Base-by-base conservation (phyloP, 1,140 invertebrate genomes). In the Pogonus chalceus region DNA sequence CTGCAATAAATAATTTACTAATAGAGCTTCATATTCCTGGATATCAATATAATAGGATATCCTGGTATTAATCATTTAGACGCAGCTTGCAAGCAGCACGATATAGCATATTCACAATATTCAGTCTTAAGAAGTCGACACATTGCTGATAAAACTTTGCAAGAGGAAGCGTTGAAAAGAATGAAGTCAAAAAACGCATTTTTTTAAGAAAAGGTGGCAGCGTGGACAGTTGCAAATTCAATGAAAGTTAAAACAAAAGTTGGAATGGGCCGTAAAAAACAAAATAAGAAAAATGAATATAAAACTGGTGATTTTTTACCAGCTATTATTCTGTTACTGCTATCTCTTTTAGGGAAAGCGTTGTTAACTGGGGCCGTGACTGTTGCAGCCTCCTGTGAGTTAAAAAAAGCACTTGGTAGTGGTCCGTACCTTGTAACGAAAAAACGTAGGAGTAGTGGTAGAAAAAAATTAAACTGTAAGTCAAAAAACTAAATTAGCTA, bases 211-310 rank as follows among this genome's bases (percentile, higher is more conserved):
- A 66, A 62, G 63, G 39, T 56, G 10, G 59, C 65, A 22, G 65
- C 65, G n/a, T 65, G 51, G 39, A 23, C 51, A 7, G 58, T 67
- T 1, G 58, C 65, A 18, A 65, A 58, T 23, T 49, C 59, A 2
- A 70, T 71, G 60, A 67, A 65, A 53, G 14, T 55, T 20, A 71
- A 71, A 65, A 12, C 49, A n/a, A 67, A 66, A 59, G 43, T 70
- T 4, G 66, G 65, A 0, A 62, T 62, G 54, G 60, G 10, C 16
- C 9, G 18, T 43, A 43, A 43, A n/a, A 43, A 43, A 20, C 9
- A 43, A 43, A 20, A 10, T 7, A 20, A 20, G 37, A 7, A 14
- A 9, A 43, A 43, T 3, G 26, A 31, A 31, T 31, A 4, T 31
- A 31, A 31, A 31, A 31, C 14, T 14, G 26, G 26, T 7, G 26